These are phyloP conservation scores for Dasyurus viverrinus DNA, from an alignment of 2,113 vertebrate species.

Conservation along the genomic window DNA sequence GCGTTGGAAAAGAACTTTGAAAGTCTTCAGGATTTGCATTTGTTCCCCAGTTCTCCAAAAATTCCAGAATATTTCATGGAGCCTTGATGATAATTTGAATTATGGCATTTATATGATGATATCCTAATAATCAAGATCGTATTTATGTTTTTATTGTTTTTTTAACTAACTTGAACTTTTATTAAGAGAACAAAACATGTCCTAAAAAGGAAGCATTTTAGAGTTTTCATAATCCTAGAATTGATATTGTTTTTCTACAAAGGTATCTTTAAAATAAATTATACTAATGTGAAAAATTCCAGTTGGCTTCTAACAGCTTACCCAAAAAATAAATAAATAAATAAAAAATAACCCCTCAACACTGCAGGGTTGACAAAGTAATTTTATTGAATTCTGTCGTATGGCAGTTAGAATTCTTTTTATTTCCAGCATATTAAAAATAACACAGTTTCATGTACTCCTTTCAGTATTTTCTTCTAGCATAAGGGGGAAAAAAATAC, in stretches of 20 bases:
- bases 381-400: constrained; percentile 55
- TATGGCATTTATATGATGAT: constrained; percentile 25
- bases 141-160: not conserved
- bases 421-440: constrained; percentile 79
- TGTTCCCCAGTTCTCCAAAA: constrained; percentile 21
- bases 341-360: not conserved
- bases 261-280: constrained; percentile 43
- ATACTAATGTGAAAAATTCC: constrained; percentile 1
- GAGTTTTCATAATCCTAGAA: constrained; percentile 49
- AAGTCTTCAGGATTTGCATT: not conserved
- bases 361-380: not conserved
- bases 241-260: constrained; percentile 40
- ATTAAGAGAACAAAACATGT: not conserved
- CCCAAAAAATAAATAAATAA: not conserved
- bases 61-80: not conserved
- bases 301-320: not conserved
- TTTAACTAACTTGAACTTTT: constrained; percentile 30
- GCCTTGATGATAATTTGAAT: not conserved
- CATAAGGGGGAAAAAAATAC: constrained; percentile 75
- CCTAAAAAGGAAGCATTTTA: not conserved
- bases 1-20: not conserved
- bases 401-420: constrained; percentile 60
- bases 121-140: constrained; percentile 21
- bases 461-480: constrained; percentile 78
- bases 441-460: constrained; percentile 71